phyloP scores from a whole-genome alignment of 2,888 invertebrate genomes.

The Linyphia triangularis region DNA sequence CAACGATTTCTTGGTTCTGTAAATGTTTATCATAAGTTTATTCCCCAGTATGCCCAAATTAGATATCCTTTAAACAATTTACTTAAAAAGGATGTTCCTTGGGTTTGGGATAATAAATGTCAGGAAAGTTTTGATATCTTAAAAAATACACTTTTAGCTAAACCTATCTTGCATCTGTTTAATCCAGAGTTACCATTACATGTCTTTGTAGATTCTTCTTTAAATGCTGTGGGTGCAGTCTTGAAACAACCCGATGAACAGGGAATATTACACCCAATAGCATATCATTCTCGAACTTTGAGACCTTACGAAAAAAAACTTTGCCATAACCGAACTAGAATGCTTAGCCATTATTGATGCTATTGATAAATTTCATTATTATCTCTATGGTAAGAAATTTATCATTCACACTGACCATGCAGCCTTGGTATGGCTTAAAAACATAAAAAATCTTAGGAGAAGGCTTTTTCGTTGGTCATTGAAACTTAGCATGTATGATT shows the following conservation, averaged over 20 bases:
- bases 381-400: constrained; percentile 1
- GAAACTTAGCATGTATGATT: neutral
- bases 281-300: neutral
- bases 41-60: neutral
- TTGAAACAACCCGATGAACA: neutral
- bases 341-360: constrained; percentile 9
- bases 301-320: constrained; percentile 3
- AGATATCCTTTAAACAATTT: neutral
- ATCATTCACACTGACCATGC: neutral
- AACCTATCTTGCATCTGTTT: neutral
- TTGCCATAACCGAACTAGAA: constrained; percentile 6
- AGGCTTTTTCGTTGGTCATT: neutral
- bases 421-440: constrained; percentile 11
- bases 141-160: neutral
- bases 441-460: constrained; percentile 12
- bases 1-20: neutral
- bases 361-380: constrained; percentile 15
- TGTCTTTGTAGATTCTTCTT: neutral
- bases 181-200: neutral
- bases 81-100: neutral
- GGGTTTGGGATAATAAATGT: neutral
- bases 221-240: no score
- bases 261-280: neutral
- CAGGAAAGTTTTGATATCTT: neutral
- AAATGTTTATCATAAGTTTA: neutral